Evolutionary conservation across 2,113 vertebrate species (phyloP), one percentile per base, ranked within the genome.

Genomic region (Neogale vison): DNA sequence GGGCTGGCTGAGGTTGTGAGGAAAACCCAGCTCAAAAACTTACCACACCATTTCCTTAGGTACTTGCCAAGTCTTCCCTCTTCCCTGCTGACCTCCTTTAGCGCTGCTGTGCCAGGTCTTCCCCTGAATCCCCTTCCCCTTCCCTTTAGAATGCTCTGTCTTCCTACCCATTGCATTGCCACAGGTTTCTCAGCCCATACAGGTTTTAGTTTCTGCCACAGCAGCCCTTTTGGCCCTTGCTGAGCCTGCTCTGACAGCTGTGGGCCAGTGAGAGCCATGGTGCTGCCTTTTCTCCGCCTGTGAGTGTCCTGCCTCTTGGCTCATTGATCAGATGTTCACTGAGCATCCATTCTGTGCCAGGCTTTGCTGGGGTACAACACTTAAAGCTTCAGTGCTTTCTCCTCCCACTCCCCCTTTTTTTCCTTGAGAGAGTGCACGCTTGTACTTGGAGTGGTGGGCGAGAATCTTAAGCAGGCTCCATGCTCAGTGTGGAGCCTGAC

Each of bases 131-230:
- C 26, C 69, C 71, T 61, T 61, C 79, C 83, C 26, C 31, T 0
- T 34, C 42, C 7, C 4, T 52, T 15, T 15, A 39, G 24, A 36
- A 29, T n/a, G 21, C 36, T 31, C 31, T 71, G 52, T 9, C 72
- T 74, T 87, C 59, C 42, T 61, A 1, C 45, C 88, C 15, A 3
- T 8, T 21, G 20, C 52, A 80, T 93, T 61, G n/a, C 91, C 34
- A 13, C 18, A 6, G 7, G 39, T 4, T 18, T 20, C 10, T 36
- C 26, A 23, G 0, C 0, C 47, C 6, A n/a, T 42, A 45, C 26
- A 77, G 45, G 67, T 57, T 90, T 26, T 26, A 15, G 20, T 90
- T 83, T 87, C 45, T 42, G 8, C 85, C 18, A 0, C 18, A 31
- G 61, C 59, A 67, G 8, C 65, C 31, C 0, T 7, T 3, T 9